Percentiles rank a stretch among this genome's conserved stretches.
These are phyloP conservation scores for Phortica magna DNA, from an alignment of 2,888 invertebrate species.

Conservation along the genomic window DNA sequence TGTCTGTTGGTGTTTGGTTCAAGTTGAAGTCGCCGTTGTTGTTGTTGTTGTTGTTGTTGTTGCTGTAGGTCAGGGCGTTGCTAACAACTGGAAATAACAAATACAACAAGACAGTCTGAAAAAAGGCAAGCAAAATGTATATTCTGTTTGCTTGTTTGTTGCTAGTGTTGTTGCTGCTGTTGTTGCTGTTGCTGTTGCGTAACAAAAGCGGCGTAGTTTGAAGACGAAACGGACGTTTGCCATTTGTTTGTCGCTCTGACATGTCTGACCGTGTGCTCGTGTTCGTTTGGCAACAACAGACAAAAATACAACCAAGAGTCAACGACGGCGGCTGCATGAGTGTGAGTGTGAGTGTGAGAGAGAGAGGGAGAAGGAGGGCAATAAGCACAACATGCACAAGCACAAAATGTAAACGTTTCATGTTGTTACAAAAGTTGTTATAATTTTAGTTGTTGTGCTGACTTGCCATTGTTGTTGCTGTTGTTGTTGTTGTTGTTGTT, in stretches of 20 bases:
- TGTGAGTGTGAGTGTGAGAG: slow-evolving; percentile 51
- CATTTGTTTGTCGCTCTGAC: not conserved
- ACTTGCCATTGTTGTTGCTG: not conserved
- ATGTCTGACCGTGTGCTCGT: not conserved
- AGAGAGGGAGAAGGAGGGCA: not conserved
- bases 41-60: not conserved
- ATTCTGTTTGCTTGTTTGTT: not conserved
- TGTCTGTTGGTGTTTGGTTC: slow-evolving; percentile 5
- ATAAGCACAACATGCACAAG: slow-evolving; percentile 11
- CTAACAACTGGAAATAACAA: slow-evolving; percentile 29
- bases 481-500: slow-evolving; percentile 16
- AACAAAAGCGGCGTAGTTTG: slow-evolving; percentile 2
- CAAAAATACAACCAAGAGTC: slow-evolving; percentile 39
- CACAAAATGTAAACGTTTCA: slow-evolving; percentile 66
- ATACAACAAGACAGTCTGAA: slow-evolving; percentile 10
- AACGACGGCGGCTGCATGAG: slow-evolving; percentile 21
- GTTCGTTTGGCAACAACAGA: not conserved
- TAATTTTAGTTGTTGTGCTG: slow-evolving; percentile 58
- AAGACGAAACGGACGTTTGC: not conserved
- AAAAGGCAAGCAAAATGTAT: slow-evolving; percentile 54
- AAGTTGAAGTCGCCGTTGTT: not conserved
- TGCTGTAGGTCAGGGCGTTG: not conserved
- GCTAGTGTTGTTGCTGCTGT: not conserved
- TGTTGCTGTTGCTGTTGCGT: not conserved
- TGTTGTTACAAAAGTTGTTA: slow-evolving; percentile 71